Evolutionary conservation across 2,888 invertebrate species (phyloP).

Genomic region (Rhagium mordax): DNA sequence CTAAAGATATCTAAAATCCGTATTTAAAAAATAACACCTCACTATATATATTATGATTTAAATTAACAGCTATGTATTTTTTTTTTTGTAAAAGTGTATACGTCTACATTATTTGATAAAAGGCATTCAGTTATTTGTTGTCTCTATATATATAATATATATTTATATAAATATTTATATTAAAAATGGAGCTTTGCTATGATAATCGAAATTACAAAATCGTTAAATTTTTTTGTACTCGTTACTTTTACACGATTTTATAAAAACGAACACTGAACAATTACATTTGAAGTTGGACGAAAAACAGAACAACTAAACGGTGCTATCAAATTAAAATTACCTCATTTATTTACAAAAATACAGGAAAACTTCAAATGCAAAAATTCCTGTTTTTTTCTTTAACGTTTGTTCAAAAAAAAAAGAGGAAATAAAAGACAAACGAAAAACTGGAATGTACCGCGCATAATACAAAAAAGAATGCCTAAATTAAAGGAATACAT

Average conservation of each 20-base stretch:
- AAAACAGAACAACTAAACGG: constrained; percentile 43
- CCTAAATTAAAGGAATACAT: constrained; percentile 56
- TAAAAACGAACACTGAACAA: constrained; percentile 59
- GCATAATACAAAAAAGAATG: constrained; percentile 58
- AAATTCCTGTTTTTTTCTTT: constrained; percentile 48
- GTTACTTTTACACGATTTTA: constrained; percentile 59
- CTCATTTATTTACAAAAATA: constrained; percentile 53
- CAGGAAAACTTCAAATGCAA: constrained; percentile 56
- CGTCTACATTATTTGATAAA: constrained; percentile 70
- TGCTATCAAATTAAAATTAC: constrained; percentile 49
- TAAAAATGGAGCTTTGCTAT: constrained; percentile 64
- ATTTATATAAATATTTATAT: constrained; percentile 66
- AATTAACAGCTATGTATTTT: constrained; percentile 67
- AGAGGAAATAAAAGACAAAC: constrained; percentile 47
- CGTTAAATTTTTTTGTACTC: constrained; percentile 63
- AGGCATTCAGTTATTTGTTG: constrained; percentile 71
- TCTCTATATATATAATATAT: constrained; percentile 63
- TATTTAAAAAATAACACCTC: constrained; percentile 66
- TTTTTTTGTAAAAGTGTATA: constrained; percentile 70
- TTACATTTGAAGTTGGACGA: constrained; percentile 58
- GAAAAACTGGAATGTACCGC: constrained; percentile 65
- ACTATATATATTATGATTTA: constrained; percentile 62
- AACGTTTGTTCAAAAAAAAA: constrained; percentile 27
- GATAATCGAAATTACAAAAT: constrained; percentile 64
- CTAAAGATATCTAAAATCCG: constrained; percentile 59